These are phyloP conservation scores for Nesidiocoris tenuis DNA, from an alignment of 2,888 invertebrate genomes.

Conservation along the genomic window DNA sequence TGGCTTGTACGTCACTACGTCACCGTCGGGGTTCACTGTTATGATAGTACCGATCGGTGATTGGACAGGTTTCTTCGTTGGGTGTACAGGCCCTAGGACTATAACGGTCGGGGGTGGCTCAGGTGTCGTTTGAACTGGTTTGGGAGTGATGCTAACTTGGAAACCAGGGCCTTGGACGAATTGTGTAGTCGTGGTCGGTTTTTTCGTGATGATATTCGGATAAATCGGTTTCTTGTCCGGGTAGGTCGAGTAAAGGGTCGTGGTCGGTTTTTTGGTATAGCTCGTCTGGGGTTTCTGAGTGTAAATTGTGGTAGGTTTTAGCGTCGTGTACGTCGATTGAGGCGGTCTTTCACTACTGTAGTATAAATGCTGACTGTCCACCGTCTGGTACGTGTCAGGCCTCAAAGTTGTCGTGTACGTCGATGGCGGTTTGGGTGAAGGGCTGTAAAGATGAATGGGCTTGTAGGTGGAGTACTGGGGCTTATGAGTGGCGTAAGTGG, in stretches of 20 bases:
- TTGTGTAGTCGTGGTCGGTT: conserved; percentile 55
- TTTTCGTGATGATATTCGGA: conserved; percentile 29
- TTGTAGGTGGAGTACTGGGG: conserved; percentile 37
- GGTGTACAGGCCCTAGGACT: conserved; percentile 58
- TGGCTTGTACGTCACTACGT: conserved; percentile 48
- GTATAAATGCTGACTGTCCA: conserved; percentile 20
- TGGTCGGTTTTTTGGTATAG: conserved; percentile 43
- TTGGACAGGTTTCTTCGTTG: conserved; percentile 48
- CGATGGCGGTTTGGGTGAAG: conserved; percentile 1
- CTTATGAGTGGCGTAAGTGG: conserved; percentile 25
- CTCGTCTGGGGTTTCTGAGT: conserved; percentile 35
- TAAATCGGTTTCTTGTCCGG: conserved; percentile 36
- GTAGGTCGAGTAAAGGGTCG: conserved; percentile 32
- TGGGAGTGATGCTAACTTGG: conserved; percentile 51
- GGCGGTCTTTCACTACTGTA: conserved; percentile 29
- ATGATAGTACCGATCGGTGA: conserved; percentile 49
- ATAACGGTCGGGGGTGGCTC: conserved; percentile 60
- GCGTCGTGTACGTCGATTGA: conserved; percentile 8
- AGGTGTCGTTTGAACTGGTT: conserved; percentile 48
- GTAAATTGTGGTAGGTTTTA: conserved; percentile 27
- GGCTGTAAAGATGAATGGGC: conserved; percentile 10
- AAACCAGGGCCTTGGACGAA: conserved; percentile 51
- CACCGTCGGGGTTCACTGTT: conserved; percentile 49
- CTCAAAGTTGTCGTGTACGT: neutral
- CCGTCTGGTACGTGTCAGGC: conserved; percentile 4